Conservation (phyloP, 2,113 vertebrate species). For the Rhagologus leucostigma region DNA sequence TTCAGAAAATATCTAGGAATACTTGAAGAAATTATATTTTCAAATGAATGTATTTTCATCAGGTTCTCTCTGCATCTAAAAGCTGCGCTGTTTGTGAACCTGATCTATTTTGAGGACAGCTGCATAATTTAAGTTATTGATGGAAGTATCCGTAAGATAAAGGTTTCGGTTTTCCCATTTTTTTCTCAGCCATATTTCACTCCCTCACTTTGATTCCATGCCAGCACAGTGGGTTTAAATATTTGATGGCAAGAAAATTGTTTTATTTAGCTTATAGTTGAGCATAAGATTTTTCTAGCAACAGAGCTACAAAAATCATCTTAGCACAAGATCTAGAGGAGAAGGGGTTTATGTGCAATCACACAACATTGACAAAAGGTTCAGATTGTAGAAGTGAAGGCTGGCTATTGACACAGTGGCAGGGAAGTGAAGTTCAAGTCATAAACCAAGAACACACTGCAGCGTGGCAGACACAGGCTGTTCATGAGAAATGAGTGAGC, state of each 20-base stretch:
- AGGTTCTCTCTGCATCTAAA: constrained; percentile 50
- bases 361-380: background rate
- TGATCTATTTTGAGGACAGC: constrained; percentile 50
- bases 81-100: constrained; percentile 30
- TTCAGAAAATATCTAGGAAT: constrained; percentile 19
- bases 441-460: background rate
- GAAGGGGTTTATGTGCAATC: background rate
- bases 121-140: constrained; percentile 66
- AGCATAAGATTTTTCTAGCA: constrained; percentile 35
- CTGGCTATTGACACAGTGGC: background rate
- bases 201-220: background rate
- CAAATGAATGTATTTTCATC: constrained; percentile 64
- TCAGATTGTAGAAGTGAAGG: background rate
- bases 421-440: background rate
- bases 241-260: constrained; percentile 52
- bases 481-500: background rate
- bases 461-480: background rate
- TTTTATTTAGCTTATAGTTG: constrained; percentile 51
- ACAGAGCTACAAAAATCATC: background rate
- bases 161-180: constrained; percentile 53
- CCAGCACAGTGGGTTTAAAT: constrained; percentile 53
- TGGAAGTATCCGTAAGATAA: constrained; percentile 56
- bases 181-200: constrained; percentile 37
- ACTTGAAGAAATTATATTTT: constrained; percentile 66
- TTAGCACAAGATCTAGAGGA: background rate